Percentiles rank a stretch among this genome's conserved stretches.
phyloP scores from a whole-genome alignment of 2,797 vertebrate genomes.

The Parambassis ranga region DNA sequence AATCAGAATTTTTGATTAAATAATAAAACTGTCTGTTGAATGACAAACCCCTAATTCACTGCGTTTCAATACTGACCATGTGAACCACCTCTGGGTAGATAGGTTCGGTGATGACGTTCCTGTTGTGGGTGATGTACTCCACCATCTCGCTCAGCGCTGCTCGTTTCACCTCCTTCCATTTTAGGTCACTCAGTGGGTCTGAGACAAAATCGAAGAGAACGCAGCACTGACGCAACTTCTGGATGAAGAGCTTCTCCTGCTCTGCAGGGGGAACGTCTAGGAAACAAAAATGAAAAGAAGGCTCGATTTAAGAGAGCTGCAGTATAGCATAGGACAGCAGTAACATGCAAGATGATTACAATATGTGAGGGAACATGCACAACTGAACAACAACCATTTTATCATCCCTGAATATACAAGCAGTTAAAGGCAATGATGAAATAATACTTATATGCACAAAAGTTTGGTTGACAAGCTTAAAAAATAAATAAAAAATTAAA shows the following conservation, averaged over 20 bases:
- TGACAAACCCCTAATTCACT: background rate
- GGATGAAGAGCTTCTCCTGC: slow-evolving; percentile 98
- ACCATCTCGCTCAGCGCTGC: slow-evolving; percentile 99
- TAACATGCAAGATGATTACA: background rate
- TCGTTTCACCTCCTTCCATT: slow-evolving; percentile 99
- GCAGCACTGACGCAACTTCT: slow-evolving; percentile 98
- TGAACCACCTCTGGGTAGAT: slow-evolving; percentile 99
- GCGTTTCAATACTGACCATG: slow-evolving; percentile 84
- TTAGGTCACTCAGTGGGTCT: slow-evolving; percentile 96
- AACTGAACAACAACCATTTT: too few relatives aligned
- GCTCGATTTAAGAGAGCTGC: background rate
- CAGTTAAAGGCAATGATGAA: background rate
- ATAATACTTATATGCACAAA: too few relatives aligned
- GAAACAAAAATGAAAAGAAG: background rate
- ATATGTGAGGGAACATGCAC: too few relatives aligned
- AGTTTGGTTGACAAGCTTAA: too few relatives aligned
- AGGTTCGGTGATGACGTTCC: slow-evolving; percentile 97
- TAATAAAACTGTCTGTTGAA: background rate
- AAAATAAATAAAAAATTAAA: too few relatives aligned
- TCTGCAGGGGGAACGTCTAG: slow-evolving; percentile 94
- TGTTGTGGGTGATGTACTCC: slow-evolving; percentile 97
- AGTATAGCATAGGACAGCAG: background rate
- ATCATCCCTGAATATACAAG: too few relatives aligned
- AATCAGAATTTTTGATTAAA: too few relatives aligned
- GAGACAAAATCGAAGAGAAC: slow-evolving; percentile 98